Percentiles rank a stretch among this genome's conserved stretches.
Conservation (phyloP, 2,888 invertebrate species). For the Phytoseiulus persimilis region DNA sequence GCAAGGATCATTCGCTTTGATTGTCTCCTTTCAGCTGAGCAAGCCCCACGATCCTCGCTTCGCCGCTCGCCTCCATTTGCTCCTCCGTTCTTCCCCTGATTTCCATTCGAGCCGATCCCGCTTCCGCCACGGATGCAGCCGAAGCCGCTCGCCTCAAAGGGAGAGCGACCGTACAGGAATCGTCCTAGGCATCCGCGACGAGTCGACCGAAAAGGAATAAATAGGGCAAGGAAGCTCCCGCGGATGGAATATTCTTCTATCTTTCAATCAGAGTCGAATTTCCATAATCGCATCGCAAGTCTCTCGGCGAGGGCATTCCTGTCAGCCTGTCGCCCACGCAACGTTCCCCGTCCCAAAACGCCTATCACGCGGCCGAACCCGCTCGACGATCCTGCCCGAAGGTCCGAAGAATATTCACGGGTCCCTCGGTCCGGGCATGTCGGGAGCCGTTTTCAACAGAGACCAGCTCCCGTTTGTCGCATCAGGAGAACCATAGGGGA, state of each 20-base stretch:
- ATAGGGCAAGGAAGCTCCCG: neutral
- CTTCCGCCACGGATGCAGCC: neutral
- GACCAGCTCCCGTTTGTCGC: too few relatives aligned
- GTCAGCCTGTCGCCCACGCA: neutral
- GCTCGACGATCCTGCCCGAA: neutral
- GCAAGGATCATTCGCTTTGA: too few relatives aligned
- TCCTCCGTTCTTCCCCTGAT: neutral
- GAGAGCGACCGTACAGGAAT: too few relatives aligned
- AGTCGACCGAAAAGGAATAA: neutral
- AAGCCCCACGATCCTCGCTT: neutral
- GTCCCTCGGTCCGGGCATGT: too few relatives aligned
- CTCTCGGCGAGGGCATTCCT: neutral
- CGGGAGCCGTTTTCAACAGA: too few relatives aligned
- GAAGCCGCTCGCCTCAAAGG: too few relatives aligned
- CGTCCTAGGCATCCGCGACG: neutral
- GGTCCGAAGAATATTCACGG: neutral
- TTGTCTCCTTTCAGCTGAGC: too few relatives aligned
- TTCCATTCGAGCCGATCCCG: neutral
- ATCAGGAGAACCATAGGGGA: too few relatives aligned
- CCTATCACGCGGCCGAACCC: neutral
- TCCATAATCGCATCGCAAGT: conserved; percentile 21
- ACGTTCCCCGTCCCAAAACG: neutral
- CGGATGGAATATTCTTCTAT: neutral
- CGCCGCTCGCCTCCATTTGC: neutral
- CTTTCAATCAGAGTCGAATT: conserved; percentile 27